Conservation (phyloP, 2,797 vertebrate genomes). For the Siniperca obscura region DNA sequence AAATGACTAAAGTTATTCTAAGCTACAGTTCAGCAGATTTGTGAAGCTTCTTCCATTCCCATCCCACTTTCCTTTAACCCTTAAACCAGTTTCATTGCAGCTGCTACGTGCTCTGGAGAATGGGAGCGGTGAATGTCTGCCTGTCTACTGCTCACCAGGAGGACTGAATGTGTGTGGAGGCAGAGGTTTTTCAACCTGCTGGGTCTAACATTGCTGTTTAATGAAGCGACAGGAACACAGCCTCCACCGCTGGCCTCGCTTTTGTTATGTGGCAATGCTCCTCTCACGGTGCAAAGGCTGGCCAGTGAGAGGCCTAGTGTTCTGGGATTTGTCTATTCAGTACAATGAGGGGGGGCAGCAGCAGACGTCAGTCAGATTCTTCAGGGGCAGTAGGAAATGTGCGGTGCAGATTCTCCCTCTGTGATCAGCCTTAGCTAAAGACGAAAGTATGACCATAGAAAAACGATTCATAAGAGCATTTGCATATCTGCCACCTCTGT, state of each 20-base stretch:
- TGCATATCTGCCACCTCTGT: neutral
- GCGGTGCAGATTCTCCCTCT: slow-evolving; percentile 3
- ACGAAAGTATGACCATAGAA: neutral
- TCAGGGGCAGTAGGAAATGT: slow-evolving; percentile 18
- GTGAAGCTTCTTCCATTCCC: neutral
- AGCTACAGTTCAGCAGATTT: slow-evolving; percentile 1
- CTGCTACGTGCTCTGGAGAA: slow-evolving; percentile 20
- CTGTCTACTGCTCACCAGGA: slow-evolving; percentile 45
- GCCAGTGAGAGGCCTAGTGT: slow-evolving; percentile 56
- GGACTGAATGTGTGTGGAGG: slow-evolving; percentile 46
- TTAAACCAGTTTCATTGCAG: slow-evolving; percentile 23
- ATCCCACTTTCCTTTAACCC: slow-evolving; percentile 7
- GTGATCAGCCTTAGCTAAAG: neutral
- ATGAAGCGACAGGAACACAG: slow-evolving; percentile 67
- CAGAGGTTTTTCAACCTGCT: slow-evolving; percentile 65
- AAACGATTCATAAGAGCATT: neutral
- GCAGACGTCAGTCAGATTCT: slow-evolving; percentile 55
- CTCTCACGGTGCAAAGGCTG: slow-evolving; percentile 41
- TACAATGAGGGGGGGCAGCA: slow-evolving; percentile 28
- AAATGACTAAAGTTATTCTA: neutral
- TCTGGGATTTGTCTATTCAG: slow-evolving; percentile 50
- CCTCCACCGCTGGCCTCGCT: slow-evolving; percentile 59
- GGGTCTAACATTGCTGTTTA: slow-evolving; percentile 68
- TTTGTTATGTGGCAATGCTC: slow-evolving; percentile 57
- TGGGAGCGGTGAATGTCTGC: slow-evolving; percentile 27